Base-by-base conservation (phyloP, 2,113 vertebrate species). In the Pteropus alecto region DNA sequence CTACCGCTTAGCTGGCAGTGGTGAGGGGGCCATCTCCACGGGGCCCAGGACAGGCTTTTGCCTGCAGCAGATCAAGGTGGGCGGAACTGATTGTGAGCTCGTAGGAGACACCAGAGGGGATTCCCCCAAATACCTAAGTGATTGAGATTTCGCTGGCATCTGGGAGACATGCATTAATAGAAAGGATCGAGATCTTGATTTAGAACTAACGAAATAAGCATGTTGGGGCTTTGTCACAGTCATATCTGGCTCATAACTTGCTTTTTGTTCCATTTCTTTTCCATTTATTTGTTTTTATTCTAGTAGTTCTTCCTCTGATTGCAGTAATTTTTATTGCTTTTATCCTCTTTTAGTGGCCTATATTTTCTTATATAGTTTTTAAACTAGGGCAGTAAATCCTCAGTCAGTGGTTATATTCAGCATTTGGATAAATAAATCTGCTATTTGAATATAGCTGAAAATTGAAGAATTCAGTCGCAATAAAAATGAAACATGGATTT, bases 401-500 rank as follows among this genome's bases (percentile, higher is more conserved):
- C 21, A 78, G 71, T 85, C n/a, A 90, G 4, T 54, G 14, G 46
- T 35, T 24, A n/a, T 21, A 77, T 16, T 46, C 56, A 81, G n/a
- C 18, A 83, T 84, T 87, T 84, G 10, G 41, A 74, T 61, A 79
- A 73, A 60, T 95, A 68, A 87, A 48, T 81, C 73, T 85, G 43
- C 24, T 92, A 71, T 70, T 95, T 24, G 87, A 56, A 71, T 78
- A 51, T 12, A 70, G 51, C 35, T 91, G 56, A 61, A 78, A 92
- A 84, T 51, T 78, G 35, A 38, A 38, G 38, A 38, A 38, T 38
- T 38, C 38, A 38, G 4, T 38, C 38, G 3, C 56, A 79, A 26
- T 84, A 94, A 88, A 71, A 94, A 46, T 88, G n/a, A 94, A 95
- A 79, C 6, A 28, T 73, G 22, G 33, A 51, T 71, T 71, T 91